Conservation (phyloP, 1,140 invertebrate species). For the Orius insidiosus region DNA sequence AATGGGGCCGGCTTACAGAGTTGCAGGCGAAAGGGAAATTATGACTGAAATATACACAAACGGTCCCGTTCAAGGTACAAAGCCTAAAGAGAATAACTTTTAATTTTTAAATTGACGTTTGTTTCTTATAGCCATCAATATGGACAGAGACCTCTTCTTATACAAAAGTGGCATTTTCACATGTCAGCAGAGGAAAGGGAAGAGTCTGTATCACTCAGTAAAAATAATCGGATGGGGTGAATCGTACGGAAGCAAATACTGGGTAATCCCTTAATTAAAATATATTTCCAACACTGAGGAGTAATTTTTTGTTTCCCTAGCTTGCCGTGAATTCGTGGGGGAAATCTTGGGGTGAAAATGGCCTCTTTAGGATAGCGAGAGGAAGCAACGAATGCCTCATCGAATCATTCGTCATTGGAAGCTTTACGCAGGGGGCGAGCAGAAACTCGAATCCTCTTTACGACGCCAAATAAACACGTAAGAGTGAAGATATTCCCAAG, state of each 20-base stretch:
- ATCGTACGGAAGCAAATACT: constrained; percentile 60
- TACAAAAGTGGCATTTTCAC: constrained; percentile 70
- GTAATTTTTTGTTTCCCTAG: constrained; percentile 35
- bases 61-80: constrained; percentile 81
- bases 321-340: constrained; percentile 86
- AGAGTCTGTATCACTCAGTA: constrained; percentile 66
- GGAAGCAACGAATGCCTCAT: constrained; percentile 72
- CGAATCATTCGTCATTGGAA: constrained; percentile 59
- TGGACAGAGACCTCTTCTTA: constrained; percentile 79
- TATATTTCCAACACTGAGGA: constrained; percentile 12
- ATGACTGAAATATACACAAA: constrained; percentile 80
- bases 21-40: constrained; percentile 63
- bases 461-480: too few relatives aligned
- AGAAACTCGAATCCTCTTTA: too few relatives aligned
- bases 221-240: constrained; percentile 82
- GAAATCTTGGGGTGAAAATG: constrained; percentile 67
- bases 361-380: constrained; percentile 61
- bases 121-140: constrained; percentile 58
- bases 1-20: constrained; percentile 66
- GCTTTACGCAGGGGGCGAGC: too few relatives aligned
- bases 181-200: constrained; percentile 33
- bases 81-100: too few relatives aligned
- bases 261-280: constrained; percentile 45
- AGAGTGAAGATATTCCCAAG: too few relatives aligned
- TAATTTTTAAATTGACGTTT: too few relatives aligned